Evolutionary conservation across 2,797 vertebrate genomes (phyloP).

Genomic region (Chloroceryle amazona): DNA sequence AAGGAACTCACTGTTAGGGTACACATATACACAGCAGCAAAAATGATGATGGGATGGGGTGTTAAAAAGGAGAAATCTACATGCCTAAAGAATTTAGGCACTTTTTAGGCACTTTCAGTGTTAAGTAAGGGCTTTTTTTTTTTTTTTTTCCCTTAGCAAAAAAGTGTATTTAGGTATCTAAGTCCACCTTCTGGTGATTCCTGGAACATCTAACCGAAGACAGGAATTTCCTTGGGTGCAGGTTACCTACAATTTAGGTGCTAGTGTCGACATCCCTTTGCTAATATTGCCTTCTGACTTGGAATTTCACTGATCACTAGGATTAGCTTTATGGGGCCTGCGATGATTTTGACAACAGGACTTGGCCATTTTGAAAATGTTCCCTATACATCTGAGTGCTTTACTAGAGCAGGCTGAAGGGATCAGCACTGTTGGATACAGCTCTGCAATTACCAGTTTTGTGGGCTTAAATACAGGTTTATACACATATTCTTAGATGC

Average conservation of each 20-base stretch:
- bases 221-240: background rate
- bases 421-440: background rate
- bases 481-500: slow-evolving; percentile 41
- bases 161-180: slow-evolving; percentile 1
- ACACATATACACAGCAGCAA: background rate
- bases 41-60: background rate
- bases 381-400: background rate
- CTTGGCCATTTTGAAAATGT: background rate
- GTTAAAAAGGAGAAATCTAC: background rate
- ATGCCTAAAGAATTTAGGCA: background rate
- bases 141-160: background rate
- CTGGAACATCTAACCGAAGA: slow-evolving; percentile 28
- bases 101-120: background rate
- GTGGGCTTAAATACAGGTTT: slow-evolving; percentile 35
- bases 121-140: background rate
- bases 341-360: background rate
- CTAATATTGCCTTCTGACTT: background rate
- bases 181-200: slow-evolving; percentile 54
- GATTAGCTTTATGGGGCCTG: background rate
- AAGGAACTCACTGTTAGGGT: background rate
- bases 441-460: background rate
- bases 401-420: background rate
- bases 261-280: background rate
- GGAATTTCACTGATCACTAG: background rate
- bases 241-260: background rate